Evolutionary conservation across 2,113 vertebrate species (phyloP), one percentile per base, ranked within the genome.

Genomic region (Etia nguti): DNA sequence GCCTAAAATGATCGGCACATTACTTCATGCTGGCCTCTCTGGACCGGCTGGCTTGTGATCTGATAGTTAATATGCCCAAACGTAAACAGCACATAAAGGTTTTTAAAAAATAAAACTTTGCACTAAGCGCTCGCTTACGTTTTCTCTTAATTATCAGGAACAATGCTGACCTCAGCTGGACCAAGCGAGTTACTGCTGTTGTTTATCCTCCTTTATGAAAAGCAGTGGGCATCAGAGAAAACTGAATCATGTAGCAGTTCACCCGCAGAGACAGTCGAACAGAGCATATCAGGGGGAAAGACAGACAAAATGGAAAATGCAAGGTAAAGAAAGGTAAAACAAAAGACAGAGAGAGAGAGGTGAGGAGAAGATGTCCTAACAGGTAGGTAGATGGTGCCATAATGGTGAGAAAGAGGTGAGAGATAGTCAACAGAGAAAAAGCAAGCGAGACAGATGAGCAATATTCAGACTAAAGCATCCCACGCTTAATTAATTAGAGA

Each of bases 141-240:
- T 57, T 26, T 46, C 24, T 38, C 62, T 80, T 92, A 88, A 91
- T 91, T 90, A 86, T 92, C 88, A 95, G 93, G 87, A 93, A 93
- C 95, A 94, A 95, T 92, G 93, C 94, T 95, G 95, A 95, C 95
- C 94, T 95, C 95, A 92, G 87, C 91, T 94, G 95, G 95, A 90
- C 86, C 91, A 52, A 85, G 12, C 24, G 62, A 65, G 92, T 86
- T 82, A 94, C 92, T 95, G 86, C 92, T 80, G 60, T 90, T 91
- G 95, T 94, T 93, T 91, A 93, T 62, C 1, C 18, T 80, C 38
- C 26, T 77, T 80, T 68, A 82, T 79, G 81, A 85, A 84, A 90
- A 89, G 84, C 86, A 86, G 43, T 3, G 10, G 59, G 90, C 82
- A 85, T 84, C 70, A 80, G 57, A 81, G 52, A 68, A 57, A 85